These are phyloP conservation scores for Colaptes auratus DNA, from an alignment of 2,113 vertebrate species.

Conservation along the genomic window DNA sequence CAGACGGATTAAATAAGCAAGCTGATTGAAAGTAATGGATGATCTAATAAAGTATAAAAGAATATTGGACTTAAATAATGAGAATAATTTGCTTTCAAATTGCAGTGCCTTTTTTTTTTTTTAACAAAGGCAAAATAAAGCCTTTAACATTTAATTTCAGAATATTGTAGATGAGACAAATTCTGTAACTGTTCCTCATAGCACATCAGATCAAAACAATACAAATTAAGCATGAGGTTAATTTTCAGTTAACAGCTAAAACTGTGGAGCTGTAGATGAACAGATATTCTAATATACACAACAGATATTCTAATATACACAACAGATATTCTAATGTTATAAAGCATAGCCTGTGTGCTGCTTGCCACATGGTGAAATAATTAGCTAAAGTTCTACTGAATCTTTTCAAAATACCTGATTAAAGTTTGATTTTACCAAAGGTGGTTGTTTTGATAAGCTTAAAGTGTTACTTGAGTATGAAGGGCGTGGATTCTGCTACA, in stretches of 20 bases:
- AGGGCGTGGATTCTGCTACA: not conserved
- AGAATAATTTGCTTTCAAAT: constrained; percentile 39
- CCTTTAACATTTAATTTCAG: not conserved
- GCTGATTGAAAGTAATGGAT: constrained; percentile 4
- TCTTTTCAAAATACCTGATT: not conserved
- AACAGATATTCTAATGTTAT: too few relatives aligned
- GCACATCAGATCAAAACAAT: constrained; percentile 13
- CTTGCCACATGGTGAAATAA: not conserved
- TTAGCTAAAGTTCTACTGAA: not conserved
- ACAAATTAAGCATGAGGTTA: not conserved
- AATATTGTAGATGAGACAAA: not conserved
- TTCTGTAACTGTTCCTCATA: not conserved
- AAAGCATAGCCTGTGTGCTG: not conserved
- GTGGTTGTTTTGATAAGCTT: not conserved
- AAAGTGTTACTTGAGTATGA: not conserved
- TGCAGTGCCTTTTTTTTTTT: not conserved
- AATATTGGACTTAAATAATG: constrained; percentile 32
- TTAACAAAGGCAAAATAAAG: constrained; percentile 13
- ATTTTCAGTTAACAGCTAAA: constrained; percentile 11
- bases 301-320: not conserved
- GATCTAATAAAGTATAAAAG: constrained; percentile 11
- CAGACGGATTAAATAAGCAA: constrained; percentile 22
- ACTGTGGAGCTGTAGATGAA: not conserved
- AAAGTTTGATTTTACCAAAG: not conserved
- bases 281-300: not conserved